These are phyloP conservation scores for Blastomussa wellsi DNA, from an alignment of 92 coral and sea anemone species.

Conservation along the genomic window DNA sequence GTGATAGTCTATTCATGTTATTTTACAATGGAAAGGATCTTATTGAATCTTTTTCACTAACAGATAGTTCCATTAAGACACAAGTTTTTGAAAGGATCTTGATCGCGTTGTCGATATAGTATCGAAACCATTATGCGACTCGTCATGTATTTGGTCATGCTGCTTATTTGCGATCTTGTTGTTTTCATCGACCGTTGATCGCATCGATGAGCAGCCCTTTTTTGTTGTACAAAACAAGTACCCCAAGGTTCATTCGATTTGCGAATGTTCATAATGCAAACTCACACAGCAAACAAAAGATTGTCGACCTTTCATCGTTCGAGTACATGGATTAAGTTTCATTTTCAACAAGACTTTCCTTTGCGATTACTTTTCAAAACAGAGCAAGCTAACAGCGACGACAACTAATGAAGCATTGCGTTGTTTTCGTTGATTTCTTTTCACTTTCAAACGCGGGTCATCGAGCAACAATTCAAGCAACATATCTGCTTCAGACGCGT, in stretches of 20 bases:
- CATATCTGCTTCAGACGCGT: constrained; percentile 10
- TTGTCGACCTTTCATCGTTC: constrained; percentile 5
- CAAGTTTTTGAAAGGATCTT: background rate
- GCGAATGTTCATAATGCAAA: background rate
- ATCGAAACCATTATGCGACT: background rate
- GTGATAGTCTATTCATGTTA: background rate
- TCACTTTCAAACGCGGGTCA: background rate
- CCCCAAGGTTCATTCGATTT: background rate
- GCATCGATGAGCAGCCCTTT: background rate
- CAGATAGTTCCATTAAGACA: background rate
- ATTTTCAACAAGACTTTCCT: background rate
- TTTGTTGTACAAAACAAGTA: background rate
- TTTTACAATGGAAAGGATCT: background rate
- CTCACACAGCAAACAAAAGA: background rate
- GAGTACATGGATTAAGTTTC: constrained; percentile 25
- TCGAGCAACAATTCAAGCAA: too few relatives aligned
- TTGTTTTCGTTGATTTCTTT: background rate
- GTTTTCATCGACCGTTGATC: background rate
- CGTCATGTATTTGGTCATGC: constrained; percentile 5
- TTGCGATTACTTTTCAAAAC: constrained; percentile 18
- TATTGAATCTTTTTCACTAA: background rate
- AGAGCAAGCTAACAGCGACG: background rate
- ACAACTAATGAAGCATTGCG: background rate
- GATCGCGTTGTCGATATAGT: background rate
- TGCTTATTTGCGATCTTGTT: background rate